Evolutionary conservation across 2,888 invertebrate genomes (phyloP), one percentile per base, ranked within the genome.

Genomic region (Cremastobaeus sp.): DNA sequence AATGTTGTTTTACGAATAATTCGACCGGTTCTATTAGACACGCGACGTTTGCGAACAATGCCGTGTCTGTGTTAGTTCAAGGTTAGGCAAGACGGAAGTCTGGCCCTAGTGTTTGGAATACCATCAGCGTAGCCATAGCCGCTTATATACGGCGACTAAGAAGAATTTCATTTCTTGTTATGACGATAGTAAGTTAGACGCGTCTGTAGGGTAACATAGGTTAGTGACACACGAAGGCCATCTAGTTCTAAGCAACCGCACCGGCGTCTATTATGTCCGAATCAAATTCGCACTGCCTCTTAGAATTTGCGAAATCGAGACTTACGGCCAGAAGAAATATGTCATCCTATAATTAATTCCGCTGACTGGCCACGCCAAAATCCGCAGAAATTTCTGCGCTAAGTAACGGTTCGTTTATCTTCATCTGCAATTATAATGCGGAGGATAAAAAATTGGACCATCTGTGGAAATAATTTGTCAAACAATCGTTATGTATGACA

Each of bases 181-280:
- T 59, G 64, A 60, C 73, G 66, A 74, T 72, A 64, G 71, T 65
- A 68, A 73, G 66, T 82, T 81, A 81, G 82, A 81, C 77, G 60
- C 28, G 78, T 76, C 76, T 72, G 78, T 78, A 47, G 78, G 82
- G 84, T 83, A 84, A 83, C 86, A 82, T 84, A 84, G 86, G 85
- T 85, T 85, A 85, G 83, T 85, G 85, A 86, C 85, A 83, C 82
- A 45, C 74, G 81, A 84, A 85, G 85, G 85, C 79, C 84, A 80
- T 68, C 70, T 65, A 77, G 74, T 76, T 77, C 71, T 62, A 52
- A 64, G 60, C 66, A 50, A 64, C 37, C 37, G 50, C 55, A 41
- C 12, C 11, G 37, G 14, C 41, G 15, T 59, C 17, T 18, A 37
- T 43, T 43, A 50, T 35, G 32, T 34, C 32, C 65, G 15, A 30